These are phyloP conservation scores for Tryphoninae sp. DNA, from an alignment of 2,888 invertebrate genomes.

Conservation along the genomic window DNA sequence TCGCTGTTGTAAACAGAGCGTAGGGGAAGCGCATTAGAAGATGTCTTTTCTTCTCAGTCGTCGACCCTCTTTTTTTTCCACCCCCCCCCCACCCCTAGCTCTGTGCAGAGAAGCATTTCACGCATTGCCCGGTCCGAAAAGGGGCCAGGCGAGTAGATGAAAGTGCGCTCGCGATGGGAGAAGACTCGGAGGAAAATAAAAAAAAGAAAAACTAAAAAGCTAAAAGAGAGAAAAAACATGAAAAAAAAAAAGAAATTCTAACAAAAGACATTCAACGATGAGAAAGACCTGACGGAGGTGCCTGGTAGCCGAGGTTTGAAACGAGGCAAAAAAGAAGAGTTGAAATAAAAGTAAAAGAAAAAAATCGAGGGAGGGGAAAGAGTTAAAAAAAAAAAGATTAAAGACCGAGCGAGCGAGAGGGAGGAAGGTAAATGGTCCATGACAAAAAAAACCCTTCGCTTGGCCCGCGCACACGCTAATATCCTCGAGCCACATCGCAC, in stretches of 20 bases:
- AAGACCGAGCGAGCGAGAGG: background rate
- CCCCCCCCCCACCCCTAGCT: background rate
- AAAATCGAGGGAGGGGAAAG: background rate
- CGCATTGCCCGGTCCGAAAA: constrained; percentile 15
- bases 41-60: constrained; percentile 1
- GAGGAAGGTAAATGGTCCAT: constrained; percentile 20
- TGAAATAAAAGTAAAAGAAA: constrained; percentile 35
- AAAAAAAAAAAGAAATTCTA: constrained; percentile 3
- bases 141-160: constrained; percentile 13
- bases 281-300: constrained; percentile 19
- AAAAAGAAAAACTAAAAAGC: background rate
- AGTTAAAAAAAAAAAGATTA: constrained; percentile 24
- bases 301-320: constrained; percentile 30
- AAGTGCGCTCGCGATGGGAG: constrained; percentile 26
- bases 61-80: constrained; percentile 5
- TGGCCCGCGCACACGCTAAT: background rate
- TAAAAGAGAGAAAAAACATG: background rate
- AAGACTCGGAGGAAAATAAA: background rate
- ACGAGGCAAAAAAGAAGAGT: constrained; percentile 32
- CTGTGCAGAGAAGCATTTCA: background rate
- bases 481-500: constrained; percentile 3
- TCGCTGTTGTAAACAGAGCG: background rate
- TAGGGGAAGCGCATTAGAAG: background rate
- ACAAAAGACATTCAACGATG: constrained; percentile 34
- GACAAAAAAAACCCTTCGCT: constrained; percentile 4